Evolutionary conservation across 1,140 invertebrate genomes (phyloP).

Genomic region (Bombus waltoni): DNA sequence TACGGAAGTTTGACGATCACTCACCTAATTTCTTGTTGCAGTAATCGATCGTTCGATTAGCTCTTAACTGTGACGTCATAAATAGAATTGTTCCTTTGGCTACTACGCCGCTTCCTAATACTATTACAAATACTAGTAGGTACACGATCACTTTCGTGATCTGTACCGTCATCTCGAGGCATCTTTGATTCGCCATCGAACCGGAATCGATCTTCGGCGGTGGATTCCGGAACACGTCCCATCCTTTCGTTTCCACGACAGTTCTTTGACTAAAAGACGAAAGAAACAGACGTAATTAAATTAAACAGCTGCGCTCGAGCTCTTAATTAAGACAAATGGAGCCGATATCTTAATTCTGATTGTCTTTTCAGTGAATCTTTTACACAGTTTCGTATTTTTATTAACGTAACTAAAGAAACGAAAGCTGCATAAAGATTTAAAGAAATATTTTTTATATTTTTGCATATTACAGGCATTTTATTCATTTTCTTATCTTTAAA

Average conservation of each 20-base stretch:
- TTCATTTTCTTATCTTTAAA: too few species aligned
- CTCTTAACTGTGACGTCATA: constrained; percentile 94
- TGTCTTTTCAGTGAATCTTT: neutral
- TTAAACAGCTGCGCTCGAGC: neutral
- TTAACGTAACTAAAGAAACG: too few species aligned
- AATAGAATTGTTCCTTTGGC: constrained; percentile 94
- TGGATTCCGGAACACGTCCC: constrained; percentile 96
- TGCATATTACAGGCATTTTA: too few species aligned
- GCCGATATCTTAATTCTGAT: neutral
- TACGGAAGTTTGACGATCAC: constrained; percentile 55
- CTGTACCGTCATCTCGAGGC: constrained; percentile 92
- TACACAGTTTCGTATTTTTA: neutral
- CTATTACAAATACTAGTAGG: constrained; percentile 92
- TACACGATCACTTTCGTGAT: constrained; percentile 93
- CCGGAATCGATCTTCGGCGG: constrained; percentile 94
- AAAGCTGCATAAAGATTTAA: too few species aligned
- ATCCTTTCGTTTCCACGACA: constrained; percentile 94
- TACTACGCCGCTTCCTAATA: constrained; percentile 91
- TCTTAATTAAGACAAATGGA: too few species aligned
- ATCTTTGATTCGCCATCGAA: constrained; percentile 93
- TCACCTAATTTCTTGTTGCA: constrained; percentile 93
- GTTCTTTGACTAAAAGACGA: constrained; percentile 89
- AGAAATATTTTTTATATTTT: too few species aligned
- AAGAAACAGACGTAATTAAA: neutral
- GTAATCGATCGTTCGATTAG: constrained; percentile 88